These are phyloP conservation scores for Emesis furor DNA, from an alignment of 2,888 invertebrate genomes.

Conservation along the genomic window DNA sequence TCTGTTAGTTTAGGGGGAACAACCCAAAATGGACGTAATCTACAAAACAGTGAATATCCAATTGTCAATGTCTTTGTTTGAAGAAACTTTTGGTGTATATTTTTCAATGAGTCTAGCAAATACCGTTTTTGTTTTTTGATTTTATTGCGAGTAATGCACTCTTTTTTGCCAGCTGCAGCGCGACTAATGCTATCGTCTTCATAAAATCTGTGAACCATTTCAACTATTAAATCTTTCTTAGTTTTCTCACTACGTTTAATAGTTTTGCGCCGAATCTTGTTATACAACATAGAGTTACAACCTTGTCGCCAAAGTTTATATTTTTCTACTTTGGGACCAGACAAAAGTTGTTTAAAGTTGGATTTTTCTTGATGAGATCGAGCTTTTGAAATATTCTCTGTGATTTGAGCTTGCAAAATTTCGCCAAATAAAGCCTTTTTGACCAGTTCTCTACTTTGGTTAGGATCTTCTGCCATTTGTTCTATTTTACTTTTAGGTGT, in stretches of 20 bases:
- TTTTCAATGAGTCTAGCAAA: not conserved
- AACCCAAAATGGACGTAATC: constrained; percentile 1
- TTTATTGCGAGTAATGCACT: not conserved
- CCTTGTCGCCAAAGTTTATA: too few species aligned
- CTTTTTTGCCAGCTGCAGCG: not conserved
- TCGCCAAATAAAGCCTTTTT: not conserved
- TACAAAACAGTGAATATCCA: not conserved
- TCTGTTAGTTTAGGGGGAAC: constrained; percentile 63
- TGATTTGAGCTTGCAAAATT: not conserved
- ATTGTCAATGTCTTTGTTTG: not conserved
- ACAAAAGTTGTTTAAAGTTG: not conserved
- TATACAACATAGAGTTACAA: too few species aligned
- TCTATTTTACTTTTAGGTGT: constrained; percentile 4
- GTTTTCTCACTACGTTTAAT: not conserved
- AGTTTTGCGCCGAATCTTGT: too few species aligned
- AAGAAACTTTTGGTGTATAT: not conserved
- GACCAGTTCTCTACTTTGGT: constrained; percentile 4
- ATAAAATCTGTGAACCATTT: constrained; percentile 1
- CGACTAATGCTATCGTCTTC: not conserved
- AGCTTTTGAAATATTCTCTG: not conserved
- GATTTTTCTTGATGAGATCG: not conserved
- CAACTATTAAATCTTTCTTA: not conserved
- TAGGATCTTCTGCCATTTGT: not conserved
- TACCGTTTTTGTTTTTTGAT: not conserved
- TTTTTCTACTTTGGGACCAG: too few species aligned